Percentiles rank a stretch among this genome's conserved stretches.
phyloP scores from a whole-genome alignment of 2,888 invertebrate genomes.

The Meganola albula region DNA sequence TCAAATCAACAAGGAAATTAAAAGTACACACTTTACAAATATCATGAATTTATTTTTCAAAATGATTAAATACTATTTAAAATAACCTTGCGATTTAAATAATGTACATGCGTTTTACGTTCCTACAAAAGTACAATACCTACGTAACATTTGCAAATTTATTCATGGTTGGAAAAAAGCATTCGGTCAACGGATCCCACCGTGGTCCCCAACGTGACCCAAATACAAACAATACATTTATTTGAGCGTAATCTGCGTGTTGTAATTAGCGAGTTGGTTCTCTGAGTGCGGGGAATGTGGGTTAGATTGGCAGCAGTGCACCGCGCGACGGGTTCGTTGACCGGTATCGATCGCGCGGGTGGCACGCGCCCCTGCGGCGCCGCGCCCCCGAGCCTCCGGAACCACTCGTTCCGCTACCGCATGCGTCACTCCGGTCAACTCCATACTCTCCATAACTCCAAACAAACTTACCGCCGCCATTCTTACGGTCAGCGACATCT shows the following conservation, averaged over 20 bases:
- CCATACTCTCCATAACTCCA: constrained; percentile 22
- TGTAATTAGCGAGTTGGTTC: constrained; percentile 59
- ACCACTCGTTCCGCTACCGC: constrained; percentile 52
- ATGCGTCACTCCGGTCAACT: constrained; percentile 67
- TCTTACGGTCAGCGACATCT: constrained; percentile 5
- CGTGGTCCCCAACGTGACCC: constrained; percentile 38
- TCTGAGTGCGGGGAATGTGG: too few relatives aligned
- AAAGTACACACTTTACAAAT: too few relatives aligned
- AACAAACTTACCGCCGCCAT: constrained; percentile 22
- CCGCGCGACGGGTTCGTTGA: constrained; percentile 68
- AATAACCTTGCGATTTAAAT: too few relatives aligned
- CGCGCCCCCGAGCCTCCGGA: constrained; percentile 35
- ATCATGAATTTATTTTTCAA: too few relatives aligned
- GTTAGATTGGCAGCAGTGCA: constrained; percentile 66
- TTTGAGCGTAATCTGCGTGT: constrained; percentile 53
- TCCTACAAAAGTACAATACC: constrained; percentile 2
- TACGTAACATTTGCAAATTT: too few relatives aligned
- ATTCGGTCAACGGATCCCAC: constrained; percentile 19
- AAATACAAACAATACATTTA: constrained; percentile 51
- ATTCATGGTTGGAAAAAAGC: constrained; percentile 11
- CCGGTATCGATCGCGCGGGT: constrained; percentile 70
- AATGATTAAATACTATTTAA: too few relatives aligned
- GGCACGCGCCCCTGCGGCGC: constrained; percentile 54
- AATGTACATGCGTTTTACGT: too few relatives aligned
- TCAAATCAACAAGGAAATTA: too few relatives aligned